Base-by-base conservation (phyloP, 1,140 invertebrate species). In the Reticulitermes speratus region DNA sequence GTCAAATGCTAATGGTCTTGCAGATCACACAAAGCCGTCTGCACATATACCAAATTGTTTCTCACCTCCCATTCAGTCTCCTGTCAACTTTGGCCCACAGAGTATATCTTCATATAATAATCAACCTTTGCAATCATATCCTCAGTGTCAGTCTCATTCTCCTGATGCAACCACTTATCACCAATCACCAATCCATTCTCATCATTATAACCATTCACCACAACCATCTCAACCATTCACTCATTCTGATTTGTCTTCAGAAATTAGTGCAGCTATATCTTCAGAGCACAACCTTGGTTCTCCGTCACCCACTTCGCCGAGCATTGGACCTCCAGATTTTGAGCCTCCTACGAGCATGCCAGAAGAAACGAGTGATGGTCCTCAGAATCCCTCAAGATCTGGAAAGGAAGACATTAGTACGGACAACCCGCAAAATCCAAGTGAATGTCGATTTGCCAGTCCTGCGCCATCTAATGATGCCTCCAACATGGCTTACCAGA, bases 251-350 rank as follows among this genome's bases (percentile, higher is more conserved):
- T 90, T 96, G 59, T 95, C 95, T 65, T 95, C 94, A 69, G 95
- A 96, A 89, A 96, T 96, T 87, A 95, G 94, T 88, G 95, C 95
- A 0, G 95, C 94, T 21, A 96, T 96, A 87, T 95, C 95, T 75
- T 96, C 95, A 23, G 94, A 94, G 87, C 94, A 94, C 87, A 92
- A 94, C 86, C 88, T 93, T 32, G 92, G 92, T 25, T 93, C 94
- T 59, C 93, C 94, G 65, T 93, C 93, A 38, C 91, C 94, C 52
- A 93, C 93, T 75, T 95, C 94, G 14, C 94, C 95, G 55, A 94
- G 93, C 88, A 92, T 96, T 88, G 94, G 94, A 55, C 94, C 95
- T 87, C 94, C 95, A 11, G 96, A 96, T 90, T 96, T 96, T 89
- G 96, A 96, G 88, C 95, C 95, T 48, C 95, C 95, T 2, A 93